Evolutionary conservation across 2,797 vertebrate genomes (phyloP), one percentile per base, ranked within the genome.

Genomic region (Myripristis murdjan): DNA sequence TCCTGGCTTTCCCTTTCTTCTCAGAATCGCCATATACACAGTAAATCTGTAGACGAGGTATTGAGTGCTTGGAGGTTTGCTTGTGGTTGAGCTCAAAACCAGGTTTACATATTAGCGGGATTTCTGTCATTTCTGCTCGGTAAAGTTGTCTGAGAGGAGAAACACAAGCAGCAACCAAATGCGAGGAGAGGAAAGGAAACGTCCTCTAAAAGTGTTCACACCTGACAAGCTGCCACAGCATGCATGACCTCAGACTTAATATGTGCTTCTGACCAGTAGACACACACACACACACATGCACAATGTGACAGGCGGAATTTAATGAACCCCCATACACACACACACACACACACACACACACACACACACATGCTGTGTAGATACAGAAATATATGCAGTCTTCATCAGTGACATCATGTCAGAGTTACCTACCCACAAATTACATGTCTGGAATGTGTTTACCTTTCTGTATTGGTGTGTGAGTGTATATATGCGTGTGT

Each of bases 231-330:
- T 7, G 28, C 31, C 31, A 1, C 22, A 3, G 24, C 41, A 24
- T 49, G 51, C 18, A 12, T 59, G 52, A 79, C 47, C 41, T 62
- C 77, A 61, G 31, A 64, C 15, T 62, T 65, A 48, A 69, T 68
- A 35, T 16, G 5, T 23, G 2, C n/a, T 57, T n/a, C 48, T 23
- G 12, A 47, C 59, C 31, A 18, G 11, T 2, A 18, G n/a, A 55
- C 53, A 44, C 26, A 31, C 18, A 12, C 51, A n/a, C 55, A 70
- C 48, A 8, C 28, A 2, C 43, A 43, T 69, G 33, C 22, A 51
- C 3, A 11, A n/a, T n/a, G 10, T 3, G 46, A 55, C 9, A 33
- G n/a, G 31, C 2, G 35, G 14, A n/a, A 16, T n/a, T n/a, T n/a
- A n/a, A n/a, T 11, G 46, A 43, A 46, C 16, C 46, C 43, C n/a